Conservation (phyloP, 2,888 invertebrate genomes). For the Chymomyza fuscimana region DNA sequence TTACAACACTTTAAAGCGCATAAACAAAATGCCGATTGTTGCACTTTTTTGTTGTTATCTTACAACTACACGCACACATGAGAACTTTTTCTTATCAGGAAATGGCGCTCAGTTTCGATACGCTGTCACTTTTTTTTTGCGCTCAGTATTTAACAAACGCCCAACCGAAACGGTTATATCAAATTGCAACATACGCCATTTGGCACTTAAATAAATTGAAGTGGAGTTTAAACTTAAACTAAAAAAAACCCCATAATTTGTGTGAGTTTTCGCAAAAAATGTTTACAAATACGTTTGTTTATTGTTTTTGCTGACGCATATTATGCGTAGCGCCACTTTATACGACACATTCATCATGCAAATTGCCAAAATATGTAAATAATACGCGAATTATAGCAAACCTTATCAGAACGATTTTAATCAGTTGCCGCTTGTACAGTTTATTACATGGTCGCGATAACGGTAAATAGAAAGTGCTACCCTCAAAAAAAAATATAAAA, state of each 20-base stretch:
- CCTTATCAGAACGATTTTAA: constrained; percentile 54
- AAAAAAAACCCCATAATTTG: neutral
- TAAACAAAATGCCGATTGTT: constrained; percentile 23
- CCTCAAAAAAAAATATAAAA: constrained; percentile 8
- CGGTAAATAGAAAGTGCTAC: constrained; percentile 8
- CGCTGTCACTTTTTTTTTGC: constrained; percentile 29
- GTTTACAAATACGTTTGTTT: neutral
- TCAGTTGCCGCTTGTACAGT: constrained; percentile 37
- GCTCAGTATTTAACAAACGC: constrained; percentile 57
- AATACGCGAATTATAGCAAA: constrained; percentile 43
- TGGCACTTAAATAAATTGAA: neutral
- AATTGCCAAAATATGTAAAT: constrained; percentile 64
- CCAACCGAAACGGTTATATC: constrained; percentile 60
- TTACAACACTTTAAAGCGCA: constrained; percentile 28
- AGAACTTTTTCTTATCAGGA: constrained; percentile 46
- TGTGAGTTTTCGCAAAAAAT: neutral
- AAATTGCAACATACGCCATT: constrained; percentile 12
- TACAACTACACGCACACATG: constrained; percentile 17
- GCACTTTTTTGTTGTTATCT: constrained; percentile 47
- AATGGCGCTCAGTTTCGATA: neutral
- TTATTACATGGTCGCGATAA: constrained; percentile 37
- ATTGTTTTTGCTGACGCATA: constrained; percentile 22
- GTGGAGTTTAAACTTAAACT: constrained; percentile 25
- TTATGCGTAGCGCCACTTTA: constrained; percentile 1
- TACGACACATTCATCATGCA: constrained; percentile 41